These are phyloP conservation scores for Oostethus manadensis DNA, from an alignment of 2,113 vertebrate species.

Conservation along the genomic window DNA sequence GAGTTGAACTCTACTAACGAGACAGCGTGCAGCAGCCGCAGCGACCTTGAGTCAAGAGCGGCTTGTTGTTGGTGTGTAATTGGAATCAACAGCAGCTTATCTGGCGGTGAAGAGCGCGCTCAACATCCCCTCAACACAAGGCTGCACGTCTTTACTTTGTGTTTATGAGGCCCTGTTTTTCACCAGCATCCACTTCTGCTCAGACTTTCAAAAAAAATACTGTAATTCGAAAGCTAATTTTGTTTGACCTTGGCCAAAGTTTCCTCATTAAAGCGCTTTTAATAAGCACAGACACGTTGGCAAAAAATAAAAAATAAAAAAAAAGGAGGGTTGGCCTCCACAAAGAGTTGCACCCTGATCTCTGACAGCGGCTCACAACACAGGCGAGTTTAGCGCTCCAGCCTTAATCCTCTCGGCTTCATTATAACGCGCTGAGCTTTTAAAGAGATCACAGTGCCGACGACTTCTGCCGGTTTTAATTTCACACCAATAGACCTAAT, in stretches of 20 bases:
- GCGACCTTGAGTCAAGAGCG: slow-evolving; percentile 52
- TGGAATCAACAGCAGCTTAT: slow-evolving; percentile 65
- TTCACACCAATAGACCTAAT: slow-evolving; percentile 78
- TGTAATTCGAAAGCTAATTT: slow-evolving; percentile 64
- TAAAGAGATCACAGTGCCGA: slow-evolving; percentile 71
- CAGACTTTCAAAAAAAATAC: slow-evolving; percentile 67
- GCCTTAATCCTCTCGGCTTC: slow-evolving; percentile 75
- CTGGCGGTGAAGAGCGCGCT: slow-evolving; percentile 43
- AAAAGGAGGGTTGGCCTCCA: slow-evolving; percentile 65
- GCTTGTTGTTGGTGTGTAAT: slow-evolving; percentile 49
- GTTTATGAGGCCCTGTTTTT: slow-evolving; percentile 47
- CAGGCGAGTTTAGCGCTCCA: slow-evolving; percentile 66
- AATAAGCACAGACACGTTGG: slow-evolving; percentile 70
- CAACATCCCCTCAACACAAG: slow-evolving; percentile 49
- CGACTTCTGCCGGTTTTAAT: slow-evolving; percentile 72
- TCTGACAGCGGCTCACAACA: slow-evolving; percentile 71
- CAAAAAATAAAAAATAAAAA: slow-evolving; percentile 10
- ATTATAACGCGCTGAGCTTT: slow-evolving; percentile 72
- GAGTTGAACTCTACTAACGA: slow-evolving; percentile 26
- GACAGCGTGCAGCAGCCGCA: slow-evolving; percentile 42
- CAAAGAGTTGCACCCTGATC: slow-evolving; percentile 71
- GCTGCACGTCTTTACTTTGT: neutral
- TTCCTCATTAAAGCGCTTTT: slow-evolving; percentile 72
- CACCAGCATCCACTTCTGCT: slow-evolving; percentile 39
- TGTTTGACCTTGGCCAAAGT: slow-evolving; percentile 72